Conservation (phyloP, 2,797 vertebrate species). For the Rhyacichthys aspro region DNA sequence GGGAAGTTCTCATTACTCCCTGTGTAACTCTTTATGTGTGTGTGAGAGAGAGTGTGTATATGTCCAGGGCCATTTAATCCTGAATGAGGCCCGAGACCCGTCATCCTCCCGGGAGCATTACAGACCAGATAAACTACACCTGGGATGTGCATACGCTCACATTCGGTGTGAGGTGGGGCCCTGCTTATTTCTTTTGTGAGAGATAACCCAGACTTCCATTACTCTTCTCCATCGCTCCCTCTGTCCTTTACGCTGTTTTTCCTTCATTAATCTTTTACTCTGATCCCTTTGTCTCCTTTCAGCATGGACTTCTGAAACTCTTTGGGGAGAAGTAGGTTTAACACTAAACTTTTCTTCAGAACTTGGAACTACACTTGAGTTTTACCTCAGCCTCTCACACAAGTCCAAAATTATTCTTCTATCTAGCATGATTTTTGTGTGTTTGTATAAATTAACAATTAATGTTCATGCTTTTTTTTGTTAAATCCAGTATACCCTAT, state of each 20-base stretch:
- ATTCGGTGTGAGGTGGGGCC: slow-evolving; percentile 41
- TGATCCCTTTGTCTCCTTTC: slow-evolving; percentile 49
- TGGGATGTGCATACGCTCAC: slow-evolving; percentile 54
- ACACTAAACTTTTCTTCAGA: slow-evolving; percentile 47
- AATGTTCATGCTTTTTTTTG: background rate
- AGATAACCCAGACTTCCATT: slow-evolving; percentile 76
- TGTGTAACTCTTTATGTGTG: slow-evolving; percentile 56
- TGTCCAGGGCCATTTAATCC: slow-evolving; percentile 73
- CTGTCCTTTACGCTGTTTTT: slow-evolving; percentile 42
- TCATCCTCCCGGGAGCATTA: slow-evolving; percentile 60
- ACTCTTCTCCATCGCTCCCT: slow-evolving; percentile 62
- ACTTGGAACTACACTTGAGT: slow-evolving; percentile 10
- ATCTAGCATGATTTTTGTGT: too few species aligned
- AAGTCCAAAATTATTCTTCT: background rate
- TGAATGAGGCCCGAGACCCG: slow-evolving; percentile 74
- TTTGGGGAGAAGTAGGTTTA: slow-evolving; percentile 38
- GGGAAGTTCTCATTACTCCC: slow-evolving; percentile 78
- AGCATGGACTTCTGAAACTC: slow-evolving; percentile 54
- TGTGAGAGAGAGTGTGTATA: slow-evolving; percentile 40
- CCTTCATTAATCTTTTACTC: slow-evolving; percentile 38
- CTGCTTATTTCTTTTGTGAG: slow-evolving; percentile 63
- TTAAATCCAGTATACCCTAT: background rate
- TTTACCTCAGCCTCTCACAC: background rate
- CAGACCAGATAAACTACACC: slow-evolving; percentile 76
- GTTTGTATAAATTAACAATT: background rate